Base-by-base conservation (phyloP, 2,797 vertebrate species). In the Sardinella longiceps region DNA sequence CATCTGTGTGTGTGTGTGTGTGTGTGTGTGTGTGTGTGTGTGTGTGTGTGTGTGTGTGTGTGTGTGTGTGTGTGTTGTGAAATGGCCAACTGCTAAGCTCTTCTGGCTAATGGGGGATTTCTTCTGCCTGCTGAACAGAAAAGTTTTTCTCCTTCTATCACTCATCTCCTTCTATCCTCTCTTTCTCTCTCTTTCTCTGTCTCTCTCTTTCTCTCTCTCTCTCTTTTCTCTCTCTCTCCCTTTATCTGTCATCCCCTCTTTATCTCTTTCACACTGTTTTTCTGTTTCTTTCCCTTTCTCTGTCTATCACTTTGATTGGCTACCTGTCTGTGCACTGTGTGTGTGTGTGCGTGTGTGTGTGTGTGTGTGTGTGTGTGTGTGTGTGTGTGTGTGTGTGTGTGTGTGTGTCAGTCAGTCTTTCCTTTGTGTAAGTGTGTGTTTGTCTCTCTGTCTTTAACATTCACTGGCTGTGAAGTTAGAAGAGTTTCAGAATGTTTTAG, bases 61-160 rank as follows among this genome's bases (percentile, higher is more conserved):
- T 46, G 45, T 46, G 45, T n/a, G n/a, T 46, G 45, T 46, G 45
- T 46, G 45, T 28, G 30, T 66, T 25, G 30, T 70, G 63, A 70
- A 70, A 70, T 70, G 63, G 63, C 63, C 14, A 70, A 70, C 63
- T 70, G 63, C 63, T 70, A 70, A 70, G 33, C 63, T 70, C 51
- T 53, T 33, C 33, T 70, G 63, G 63, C 63, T 66, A 66, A 66
- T 66, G 63, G 63, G 25, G 25, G 28, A 66, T 70, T 70, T 70
- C 63, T 70, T 70, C 30, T 70, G 63, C 63, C 30, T 33, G 63
- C 15, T 15, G 3, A 70, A 70, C 30, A 70, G 63, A 70, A 28
- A 33, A 37, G 30, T 37, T 37, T 37, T n/a, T 14, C 28, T 14
- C 20, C 28, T 12, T 63, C 60, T 23, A 6, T 1, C 28, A 25